These are phyloP conservation scores for Eupithecia subfuscata DNA, from an alignment of 2,888 invertebrate species.

Conservation along the genomic window DNA sequence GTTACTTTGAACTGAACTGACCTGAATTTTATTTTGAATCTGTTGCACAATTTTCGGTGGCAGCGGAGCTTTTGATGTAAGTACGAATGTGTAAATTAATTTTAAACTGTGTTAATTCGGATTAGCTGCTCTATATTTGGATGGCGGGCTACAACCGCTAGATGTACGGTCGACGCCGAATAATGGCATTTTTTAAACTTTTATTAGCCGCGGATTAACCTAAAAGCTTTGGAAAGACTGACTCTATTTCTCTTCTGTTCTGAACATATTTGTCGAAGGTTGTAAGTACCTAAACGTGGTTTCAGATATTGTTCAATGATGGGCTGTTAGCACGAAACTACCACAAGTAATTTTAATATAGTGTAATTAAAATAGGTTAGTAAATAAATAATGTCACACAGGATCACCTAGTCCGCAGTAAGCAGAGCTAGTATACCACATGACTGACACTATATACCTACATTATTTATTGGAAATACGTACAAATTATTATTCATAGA, in stretches of 20 bases:
- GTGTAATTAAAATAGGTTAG: not conserved
- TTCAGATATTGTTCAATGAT: not conserved
- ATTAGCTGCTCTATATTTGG: slow-evolving; percentile 23
- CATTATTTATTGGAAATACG: not conserved
- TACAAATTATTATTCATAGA: not conserved
- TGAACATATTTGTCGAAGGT: not conserved
- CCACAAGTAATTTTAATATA: not conserved
- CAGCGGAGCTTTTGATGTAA: slow-evolving; percentile 52
- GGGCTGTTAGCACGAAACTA: not conserved
- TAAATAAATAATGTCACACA: not conserved
- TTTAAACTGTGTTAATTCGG: slow-evolving; percentile 31
- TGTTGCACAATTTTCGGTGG: slow-evolving; percentile 67
- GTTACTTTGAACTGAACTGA: slow-evolving; percentile 56
- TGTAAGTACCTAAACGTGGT: not conserved
- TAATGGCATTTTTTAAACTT: not conserved
- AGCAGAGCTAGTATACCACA: not conserved
- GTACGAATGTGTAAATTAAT: slow-evolving; percentile 39
- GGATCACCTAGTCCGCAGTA: not conserved
- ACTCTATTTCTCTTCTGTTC: not conserved
- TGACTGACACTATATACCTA: not conserved
- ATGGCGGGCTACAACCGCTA: not conserved
- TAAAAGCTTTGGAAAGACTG: not conserved
- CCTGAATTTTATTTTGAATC: slow-evolving; percentile 74
- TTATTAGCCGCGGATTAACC: not conserved
- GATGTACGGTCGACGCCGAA: not conserved